phyloP scores from a whole-genome alignment of 2,113 vertebrate genomes.

The Prunella himalayana region DNA sequence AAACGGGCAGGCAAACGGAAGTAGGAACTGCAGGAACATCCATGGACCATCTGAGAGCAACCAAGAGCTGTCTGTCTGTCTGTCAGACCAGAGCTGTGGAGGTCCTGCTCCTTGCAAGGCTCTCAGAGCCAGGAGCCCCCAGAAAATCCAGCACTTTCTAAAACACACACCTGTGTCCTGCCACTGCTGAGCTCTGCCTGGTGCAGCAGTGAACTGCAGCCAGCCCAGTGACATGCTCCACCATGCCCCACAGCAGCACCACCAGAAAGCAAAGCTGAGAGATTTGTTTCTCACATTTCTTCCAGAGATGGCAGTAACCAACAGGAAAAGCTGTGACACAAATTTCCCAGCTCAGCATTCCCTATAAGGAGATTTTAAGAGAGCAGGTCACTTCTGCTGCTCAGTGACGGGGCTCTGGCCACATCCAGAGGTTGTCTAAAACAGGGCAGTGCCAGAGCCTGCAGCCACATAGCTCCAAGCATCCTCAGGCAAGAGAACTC shows the following conservation, averaged over 20 bases:
- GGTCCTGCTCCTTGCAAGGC: background rate
- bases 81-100: background rate
- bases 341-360: background rate
- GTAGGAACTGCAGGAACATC: background rate
- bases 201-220: background rate
- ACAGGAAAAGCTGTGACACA: background rate
- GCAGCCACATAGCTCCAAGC: accelerated
- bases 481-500: background rate
- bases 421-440: background rate
- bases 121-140: background rate
- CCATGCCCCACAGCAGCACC: background rate
- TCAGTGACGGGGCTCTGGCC: background rate
- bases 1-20: background rate
- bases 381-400: background rate
- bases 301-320: background rate
- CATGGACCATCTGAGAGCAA: background rate
- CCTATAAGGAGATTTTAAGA: background rate
- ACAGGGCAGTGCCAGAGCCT: background rate
- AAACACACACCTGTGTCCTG: background rate
- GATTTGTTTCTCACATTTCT: background rate
- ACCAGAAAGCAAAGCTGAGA: background rate
- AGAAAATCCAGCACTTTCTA: background rate
- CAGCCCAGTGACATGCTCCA: background rate
- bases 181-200: background rate
- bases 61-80: background rate